Base-by-base conservation (phyloP, 2,797 vertebrate species). In the Lutra lutra region DNA sequence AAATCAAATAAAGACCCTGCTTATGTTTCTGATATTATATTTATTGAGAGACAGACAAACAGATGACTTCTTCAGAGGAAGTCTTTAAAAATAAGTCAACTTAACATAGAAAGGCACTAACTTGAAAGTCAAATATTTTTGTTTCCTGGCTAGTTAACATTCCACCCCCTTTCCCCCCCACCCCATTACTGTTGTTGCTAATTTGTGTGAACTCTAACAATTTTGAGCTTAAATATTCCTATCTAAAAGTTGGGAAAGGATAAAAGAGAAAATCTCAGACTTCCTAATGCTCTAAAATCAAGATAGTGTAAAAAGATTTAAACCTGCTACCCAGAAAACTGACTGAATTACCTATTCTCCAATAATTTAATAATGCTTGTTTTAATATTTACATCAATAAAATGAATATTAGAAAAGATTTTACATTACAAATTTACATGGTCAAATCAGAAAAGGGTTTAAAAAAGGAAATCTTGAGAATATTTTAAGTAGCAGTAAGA, bases 31-130 rank as follows among this genome's bases (percentile, higher is more conserved):
- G 78, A 48, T 27, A 87, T 60, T 79, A 14, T 77, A 64, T 95
- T 86, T 96, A 91, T 86, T 94, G 27, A 70, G 17, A 29, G 73
- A 58, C 14, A 83, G 60, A 73, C 20, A 95, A 91, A 66, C 35
- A 87, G 18, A 96, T 17, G 4, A 51, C 12, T 84, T 86, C 29
- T 60, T 89, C 4, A 77, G 85, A 68, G 78, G 32, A 84, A 64
- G 8, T 87, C 40, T 85, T 94, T 95, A 64, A 78, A 94, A 62
- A 35, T 54, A 73, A 48, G 18, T 56, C 12, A 73, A 2, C 40
- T 89, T 78, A 79, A 62, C 21, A 64, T 72, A 82, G 18, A 5
- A 88, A 68, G 35, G 64, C n/a, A 13, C 40, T 86, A 18, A 64
- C 3, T 40, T 91, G 40, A 43, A 60, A 75, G 51, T 84, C 54